These are phyloP conservation scores for Oceanites oceanicus DNA, from an alignment of 2,113 vertebrate species.

Conservation along the genomic window DNA sequence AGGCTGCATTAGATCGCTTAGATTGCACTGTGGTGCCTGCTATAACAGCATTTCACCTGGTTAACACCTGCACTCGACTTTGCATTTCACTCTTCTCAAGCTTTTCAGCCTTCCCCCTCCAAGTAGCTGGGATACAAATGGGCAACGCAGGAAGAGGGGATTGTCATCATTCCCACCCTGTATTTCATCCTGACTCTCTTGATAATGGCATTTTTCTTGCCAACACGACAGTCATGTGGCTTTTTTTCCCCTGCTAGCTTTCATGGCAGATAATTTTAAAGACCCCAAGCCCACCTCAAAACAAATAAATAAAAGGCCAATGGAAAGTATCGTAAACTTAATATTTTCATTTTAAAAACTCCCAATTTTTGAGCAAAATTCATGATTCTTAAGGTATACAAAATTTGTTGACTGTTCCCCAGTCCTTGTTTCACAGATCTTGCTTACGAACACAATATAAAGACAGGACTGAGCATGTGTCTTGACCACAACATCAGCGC, in stretches of 20 bases:
- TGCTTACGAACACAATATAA: neutral
- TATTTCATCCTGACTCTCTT: neutral
- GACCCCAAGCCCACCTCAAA: neutral
- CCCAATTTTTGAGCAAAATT: neutral
- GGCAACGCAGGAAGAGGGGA: neutral
- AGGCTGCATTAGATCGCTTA: neutral
- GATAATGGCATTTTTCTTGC: neutral
- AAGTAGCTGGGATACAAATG: neutral
- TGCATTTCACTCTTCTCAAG: accelerated
- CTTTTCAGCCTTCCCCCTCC: neutral
- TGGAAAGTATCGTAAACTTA: neutral
- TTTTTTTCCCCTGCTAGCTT: neutral
- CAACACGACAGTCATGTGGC: no score
- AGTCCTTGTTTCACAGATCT: neutral
- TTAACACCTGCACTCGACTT: accelerated
- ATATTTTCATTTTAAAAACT: neutral
- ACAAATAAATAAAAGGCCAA: neutral
- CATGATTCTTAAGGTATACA: accelerated
- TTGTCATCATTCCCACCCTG: neutral
- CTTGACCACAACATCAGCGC: neutral
- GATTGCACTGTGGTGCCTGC: neutral
- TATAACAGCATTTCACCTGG: accelerated
- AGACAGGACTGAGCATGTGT: conserved; percentile 8
- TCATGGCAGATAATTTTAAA: neutral
- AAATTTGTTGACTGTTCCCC: neutral